Evolutionary conservation across 2,888 invertebrate species (phyloP).

Genomic region (Cataglyphis cursor): DNA sequence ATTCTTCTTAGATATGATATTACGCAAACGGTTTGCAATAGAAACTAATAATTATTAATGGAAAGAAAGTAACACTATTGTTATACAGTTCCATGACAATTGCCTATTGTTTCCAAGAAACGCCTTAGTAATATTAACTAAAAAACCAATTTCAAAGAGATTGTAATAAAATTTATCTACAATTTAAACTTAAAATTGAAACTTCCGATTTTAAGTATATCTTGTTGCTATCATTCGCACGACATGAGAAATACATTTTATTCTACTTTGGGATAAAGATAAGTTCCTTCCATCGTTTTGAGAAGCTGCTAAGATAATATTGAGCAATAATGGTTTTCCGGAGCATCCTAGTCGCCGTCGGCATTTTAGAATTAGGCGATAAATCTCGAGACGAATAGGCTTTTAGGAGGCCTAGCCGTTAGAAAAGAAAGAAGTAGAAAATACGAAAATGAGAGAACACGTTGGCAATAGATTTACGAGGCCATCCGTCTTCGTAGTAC

Average conservation of each 20-base stretch:
- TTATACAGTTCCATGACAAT: slow-evolving; percentile 15
- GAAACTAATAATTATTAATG: slow-evolving; percentile 30
- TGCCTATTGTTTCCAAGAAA: slow-evolving; percentile 3
- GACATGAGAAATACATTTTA: not conserved
- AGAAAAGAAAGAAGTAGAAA: slow-evolving; percentile 62
- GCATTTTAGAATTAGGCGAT: slow-evolving; percentile 69
- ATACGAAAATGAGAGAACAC: slow-evolving; percentile 71
- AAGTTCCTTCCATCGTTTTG: not conserved
- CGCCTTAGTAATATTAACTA: not conserved
- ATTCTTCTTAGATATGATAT: slow-evolving; percentile 14
- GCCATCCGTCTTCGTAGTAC: slow-evolving; percentile 80
- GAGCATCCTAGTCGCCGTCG: slow-evolving; percentile 41
- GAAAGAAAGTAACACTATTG: slow-evolving; percentile 38
- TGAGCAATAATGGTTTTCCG: slow-evolving; percentile 16
- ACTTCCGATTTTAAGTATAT: not conserved
- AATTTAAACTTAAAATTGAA: not conserved
- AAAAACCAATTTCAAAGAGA: not conserved
- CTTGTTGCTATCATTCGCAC: not conserved
- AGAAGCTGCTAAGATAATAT: not conserved
- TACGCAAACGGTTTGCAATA: slow-evolving; percentile 18
- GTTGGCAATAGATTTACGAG: slow-evolving; percentile 84
- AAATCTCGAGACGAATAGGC: slow-evolving; percentile 71
- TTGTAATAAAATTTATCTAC: not conserved
- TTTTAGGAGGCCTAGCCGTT: slow-evolving; percentile 49
- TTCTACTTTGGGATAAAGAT: not conserved